Conservation (phyloP, 1,140 invertebrate species). For the Mizuhopecten yessoensis region DNA sequence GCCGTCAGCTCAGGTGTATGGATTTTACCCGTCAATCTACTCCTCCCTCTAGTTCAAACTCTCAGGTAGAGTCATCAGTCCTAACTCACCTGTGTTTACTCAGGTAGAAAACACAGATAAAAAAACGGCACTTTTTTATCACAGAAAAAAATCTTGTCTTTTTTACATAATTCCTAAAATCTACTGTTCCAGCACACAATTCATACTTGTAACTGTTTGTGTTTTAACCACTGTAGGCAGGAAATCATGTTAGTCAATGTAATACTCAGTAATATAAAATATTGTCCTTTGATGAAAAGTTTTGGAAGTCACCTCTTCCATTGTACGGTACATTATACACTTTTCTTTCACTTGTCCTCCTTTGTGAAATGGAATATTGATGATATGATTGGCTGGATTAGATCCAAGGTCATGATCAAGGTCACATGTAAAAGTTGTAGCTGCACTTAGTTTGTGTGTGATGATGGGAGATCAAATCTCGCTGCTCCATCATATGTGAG, state of each 20-base stretch:
- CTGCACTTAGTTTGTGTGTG: slow-evolving; percentile 16
- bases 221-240: background rate
- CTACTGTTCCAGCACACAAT: background rate
- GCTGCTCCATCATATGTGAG: background rate
- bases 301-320: background rate
- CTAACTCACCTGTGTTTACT: background rate
- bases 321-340: background rate
- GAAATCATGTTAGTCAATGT: background rate
- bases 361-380: slow-evolving; percentile 25
- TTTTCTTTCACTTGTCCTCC: background rate
- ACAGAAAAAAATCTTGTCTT: slow-evolving; percentile 12
- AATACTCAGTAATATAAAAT: background rate
- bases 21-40: background rate
- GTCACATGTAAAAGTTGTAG: slow-evolving; percentile 28
- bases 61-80: background rate
- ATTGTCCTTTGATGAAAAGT: background rate
- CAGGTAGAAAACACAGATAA: background rate
- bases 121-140: slow-evolving; percentile 38
- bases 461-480: background rate
- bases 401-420: slow-evolving; percentile 37
- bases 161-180: background rate
- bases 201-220: background rate
- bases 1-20: background rate
- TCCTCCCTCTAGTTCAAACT: background rate
- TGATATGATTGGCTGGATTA: slow-evolving; percentile 38